Evolutionary conservation across 2,797 vertebrate genomes (phyloP).

Genomic region (Trichosurus vulpecula): DNA sequence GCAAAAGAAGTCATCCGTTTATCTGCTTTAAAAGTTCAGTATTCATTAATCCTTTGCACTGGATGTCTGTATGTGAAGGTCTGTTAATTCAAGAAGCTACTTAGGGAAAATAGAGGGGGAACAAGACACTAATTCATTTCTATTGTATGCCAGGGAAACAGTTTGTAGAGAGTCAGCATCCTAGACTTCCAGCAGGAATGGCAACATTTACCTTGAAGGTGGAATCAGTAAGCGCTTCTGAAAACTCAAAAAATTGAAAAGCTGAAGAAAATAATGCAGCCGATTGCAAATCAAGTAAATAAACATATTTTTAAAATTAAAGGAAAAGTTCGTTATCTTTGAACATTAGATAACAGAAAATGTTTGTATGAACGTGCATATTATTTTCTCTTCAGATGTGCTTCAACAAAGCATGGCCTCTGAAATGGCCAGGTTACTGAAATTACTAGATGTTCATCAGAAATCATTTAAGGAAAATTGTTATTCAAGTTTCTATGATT

Average conservation of each 20-base stretch:
- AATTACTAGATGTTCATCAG: conserved; percentile 33
- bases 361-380: background rate
- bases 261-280: background rate
- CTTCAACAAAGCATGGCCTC: background rate
- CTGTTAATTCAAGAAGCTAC: background rate
- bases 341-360: conserved; percentile 12
- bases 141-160: background rate
- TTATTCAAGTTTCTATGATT: conserved; percentile 25
- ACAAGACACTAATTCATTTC: background rate
- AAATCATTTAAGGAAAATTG: conserved; percentile 33
- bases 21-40: fast-evolving
- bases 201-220: background rate
- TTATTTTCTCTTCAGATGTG: background rate
- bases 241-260: background rate
- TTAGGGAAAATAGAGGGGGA: background rate
- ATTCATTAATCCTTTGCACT: background rate
- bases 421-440: conserved; percentile 47
- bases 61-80: background rate
- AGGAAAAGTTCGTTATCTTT: background rate
- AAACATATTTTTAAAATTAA: background rate
- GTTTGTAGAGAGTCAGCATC: background rate
- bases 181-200: background rate
- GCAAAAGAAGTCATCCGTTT: background rate
- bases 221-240: background rate
- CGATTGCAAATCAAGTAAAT: background rate